These are phyloP conservation scores for Archocentrus centrarchus DNA, from an alignment of 2,113 vertebrate genomes.

Conservation along the genomic window DNA sequence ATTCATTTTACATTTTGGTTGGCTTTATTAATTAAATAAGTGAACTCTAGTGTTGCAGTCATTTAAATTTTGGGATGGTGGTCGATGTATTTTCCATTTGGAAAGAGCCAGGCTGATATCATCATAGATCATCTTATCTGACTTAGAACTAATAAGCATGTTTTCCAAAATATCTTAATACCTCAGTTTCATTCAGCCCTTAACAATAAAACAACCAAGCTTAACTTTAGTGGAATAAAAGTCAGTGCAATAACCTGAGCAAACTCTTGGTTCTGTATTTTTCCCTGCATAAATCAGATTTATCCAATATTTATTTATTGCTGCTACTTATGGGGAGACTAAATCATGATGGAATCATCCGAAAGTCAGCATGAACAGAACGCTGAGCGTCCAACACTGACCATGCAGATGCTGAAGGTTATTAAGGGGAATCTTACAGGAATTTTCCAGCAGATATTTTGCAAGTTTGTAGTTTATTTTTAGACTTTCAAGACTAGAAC, in stretches of 20 bases:
- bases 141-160: background rate
- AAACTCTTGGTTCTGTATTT: background rate
- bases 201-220: background rate
- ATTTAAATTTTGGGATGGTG: background rate
- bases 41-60: background rate
- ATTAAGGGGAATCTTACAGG: background rate
- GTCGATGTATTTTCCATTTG: background rate
- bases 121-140: too few species aligned
- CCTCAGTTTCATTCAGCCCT: background rate
- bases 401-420: background rate
- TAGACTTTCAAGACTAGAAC: background rate
- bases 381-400: background rate
- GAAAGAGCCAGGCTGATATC: too few species aligned
- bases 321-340: background rate
- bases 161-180: background rate
- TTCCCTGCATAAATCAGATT: background rate
- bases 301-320: too few species aligned
- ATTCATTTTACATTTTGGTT: background rate
- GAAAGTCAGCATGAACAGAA: background rate
- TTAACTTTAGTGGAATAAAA: background rate
- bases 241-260: accelerated
- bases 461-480: background rate
- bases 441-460: background rate
- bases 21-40: background rate
- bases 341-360: background rate